Percentiles rank a stretch among this genome's conserved stretches.
phyloP scores from a whole-genome alignment of 2,888 invertebrate genomes.

The Tupiocoris notatus region DNA sequence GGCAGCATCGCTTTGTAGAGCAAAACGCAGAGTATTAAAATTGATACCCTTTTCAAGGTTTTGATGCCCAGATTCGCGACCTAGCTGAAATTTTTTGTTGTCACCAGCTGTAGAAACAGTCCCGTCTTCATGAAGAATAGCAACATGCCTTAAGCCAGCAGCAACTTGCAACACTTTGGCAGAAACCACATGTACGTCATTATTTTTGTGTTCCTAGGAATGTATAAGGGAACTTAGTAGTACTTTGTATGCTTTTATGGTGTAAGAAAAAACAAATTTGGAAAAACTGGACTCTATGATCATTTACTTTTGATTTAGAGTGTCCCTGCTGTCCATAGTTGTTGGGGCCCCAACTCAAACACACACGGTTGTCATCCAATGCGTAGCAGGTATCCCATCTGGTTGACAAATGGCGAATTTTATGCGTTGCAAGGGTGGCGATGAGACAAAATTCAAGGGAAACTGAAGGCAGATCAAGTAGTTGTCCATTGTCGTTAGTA shows the following conservation, averaged over 20 bases:
- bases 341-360: slow-evolving; percentile 84
- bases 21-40: too few species aligned
- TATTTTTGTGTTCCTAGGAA: background rate
- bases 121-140: slow-evolving; percentile 63
- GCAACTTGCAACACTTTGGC: slow-evolving; percentile 58
- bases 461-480: slow-evolving; percentile 56
- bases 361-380: slow-evolving; percentile 64
- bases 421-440: slow-evolving; percentile 53
- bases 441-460: slow-evolving; percentile 51
- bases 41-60: slow-evolving; percentile 16
- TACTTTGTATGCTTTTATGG: background rate
- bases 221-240: background rate
- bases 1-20: too few species aligned
- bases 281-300: background rate
- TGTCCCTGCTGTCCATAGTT: slow-evolving; percentile 73
- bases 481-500: slow-evolving; percentile 73
- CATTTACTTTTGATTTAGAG: slow-evolving; percentile 54
- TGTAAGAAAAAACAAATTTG: background rate
- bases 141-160: slow-evolving; percentile 69
- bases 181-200: background rate
- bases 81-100: slow-evolving; percentile 68
- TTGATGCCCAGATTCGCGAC: slow-evolving; percentile 53
- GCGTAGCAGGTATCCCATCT: slow-evolving; percentile 84
- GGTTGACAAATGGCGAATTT: slow-evolving; percentile 65
- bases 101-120: slow-evolving; percentile 66